Evolutionary conservation across 2,113 vertebrate species (phyloP).

Genomic region (Hippocampus guttulatus): DNA sequence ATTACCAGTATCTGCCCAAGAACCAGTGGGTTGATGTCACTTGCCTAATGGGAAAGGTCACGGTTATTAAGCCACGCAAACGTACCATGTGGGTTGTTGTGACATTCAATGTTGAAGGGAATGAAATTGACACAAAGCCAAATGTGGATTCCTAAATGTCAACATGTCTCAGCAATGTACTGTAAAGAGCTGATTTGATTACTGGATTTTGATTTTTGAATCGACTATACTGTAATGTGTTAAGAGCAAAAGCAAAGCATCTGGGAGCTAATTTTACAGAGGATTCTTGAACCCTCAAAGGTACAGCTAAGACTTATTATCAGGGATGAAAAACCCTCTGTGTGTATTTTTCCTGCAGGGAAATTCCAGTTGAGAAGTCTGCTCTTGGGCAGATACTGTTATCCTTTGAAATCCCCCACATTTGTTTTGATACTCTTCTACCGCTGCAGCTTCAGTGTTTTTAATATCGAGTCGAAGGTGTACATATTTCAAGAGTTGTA

Average conservation of each 20-base stretch:
- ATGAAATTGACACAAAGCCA: conserved; percentile 51
- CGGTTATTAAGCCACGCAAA: conserved; percentile 52
- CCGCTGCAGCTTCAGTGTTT: conserved; percentile 23
- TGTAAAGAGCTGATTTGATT: conserved; percentile 52
- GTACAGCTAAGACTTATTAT: conserved; percentile 57
- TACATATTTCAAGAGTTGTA: conserved; percentile 4
- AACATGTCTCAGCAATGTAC: conserved; percentile 37
- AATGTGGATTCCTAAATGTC: conserved; percentile 56
- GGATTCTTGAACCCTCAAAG: conserved; percentile 52
- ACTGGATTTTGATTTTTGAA: conserved; percentile 52
- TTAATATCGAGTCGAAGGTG: conserved; percentile 11
- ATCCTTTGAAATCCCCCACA: conserved; percentile 45
- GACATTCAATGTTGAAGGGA: conserved; percentile 41
- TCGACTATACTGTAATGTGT: conserved; percentile 6
- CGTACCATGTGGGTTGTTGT: conserved; percentile 32
- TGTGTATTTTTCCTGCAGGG: conserved; percentile 32
- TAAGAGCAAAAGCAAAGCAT: conserved; percentile 32
- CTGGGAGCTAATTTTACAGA: conserved; percentile 42
- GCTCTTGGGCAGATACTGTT: conserved; percentile 49
- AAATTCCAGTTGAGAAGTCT: conserved; percentile 39
- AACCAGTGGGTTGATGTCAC: conserved; percentile 43
- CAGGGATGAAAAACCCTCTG: conserved; percentile 31
- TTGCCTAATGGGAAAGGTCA: conserved; percentile 54
- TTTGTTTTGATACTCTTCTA: conserved; percentile 43
- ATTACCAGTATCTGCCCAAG: conserved; percentile 25